Percentiles rank a stretch among this genome's conserved stretches.
Evolutionary conservation across 2,113 vertebrate genomes (phyloP).

Genomic region (Maccullochella peelii): DNA sequence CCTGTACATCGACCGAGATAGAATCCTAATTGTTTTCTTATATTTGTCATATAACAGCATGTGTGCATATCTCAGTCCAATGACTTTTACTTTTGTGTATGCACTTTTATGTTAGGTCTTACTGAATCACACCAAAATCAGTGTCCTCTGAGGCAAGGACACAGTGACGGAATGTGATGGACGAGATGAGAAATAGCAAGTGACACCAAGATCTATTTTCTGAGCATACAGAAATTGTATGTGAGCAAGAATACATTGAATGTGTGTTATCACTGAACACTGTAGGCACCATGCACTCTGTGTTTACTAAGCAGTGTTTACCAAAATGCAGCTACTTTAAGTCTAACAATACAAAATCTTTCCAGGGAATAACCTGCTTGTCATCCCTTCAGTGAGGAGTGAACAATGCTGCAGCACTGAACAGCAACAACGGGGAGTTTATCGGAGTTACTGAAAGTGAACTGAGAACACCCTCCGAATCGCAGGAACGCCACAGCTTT

Average conservation of each 20-base stretch:
- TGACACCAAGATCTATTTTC: conserved; percentile 64
- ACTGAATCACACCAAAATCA: conserved; percentile 55
- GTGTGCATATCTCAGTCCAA: conserved; percentile 33
- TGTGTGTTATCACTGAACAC: conserved; percentile 3
- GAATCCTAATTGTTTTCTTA: conserved; percentile 10
- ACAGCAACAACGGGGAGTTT: conserved; percentile 42
- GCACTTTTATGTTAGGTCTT: conserved; percentile 51
- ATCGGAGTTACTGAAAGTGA: conserved; percentile 53
- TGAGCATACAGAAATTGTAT: conserved; percentile 43
- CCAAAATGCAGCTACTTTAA: conserved; percentile 32
- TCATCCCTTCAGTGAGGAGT: conserved; percentile 35
- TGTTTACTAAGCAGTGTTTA: conserved; percentile 30
- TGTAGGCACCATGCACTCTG: not conserved
- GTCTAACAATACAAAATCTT: conserved; percentile 15
- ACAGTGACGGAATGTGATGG: conserved; percentile 59
- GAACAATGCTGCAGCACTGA: conserved; percentile 27
- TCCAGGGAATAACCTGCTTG: conserved; percentile 36
- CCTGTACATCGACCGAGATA: not conserved
- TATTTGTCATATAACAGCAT: conserved; percentile 14
- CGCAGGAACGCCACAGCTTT: conserved; percentile 42
- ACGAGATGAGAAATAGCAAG: conserved; percentile 62
- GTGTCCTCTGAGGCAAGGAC: conserved; percentile 65
- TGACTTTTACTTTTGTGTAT: no score
- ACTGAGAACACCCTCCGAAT: conserved; percentile 53
- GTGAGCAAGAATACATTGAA: conserved; percentile 25